phyloP scores from a whole-genome alignment of 2,888 invertebrate species.

The Hirudinaria manillensis region DNA sequence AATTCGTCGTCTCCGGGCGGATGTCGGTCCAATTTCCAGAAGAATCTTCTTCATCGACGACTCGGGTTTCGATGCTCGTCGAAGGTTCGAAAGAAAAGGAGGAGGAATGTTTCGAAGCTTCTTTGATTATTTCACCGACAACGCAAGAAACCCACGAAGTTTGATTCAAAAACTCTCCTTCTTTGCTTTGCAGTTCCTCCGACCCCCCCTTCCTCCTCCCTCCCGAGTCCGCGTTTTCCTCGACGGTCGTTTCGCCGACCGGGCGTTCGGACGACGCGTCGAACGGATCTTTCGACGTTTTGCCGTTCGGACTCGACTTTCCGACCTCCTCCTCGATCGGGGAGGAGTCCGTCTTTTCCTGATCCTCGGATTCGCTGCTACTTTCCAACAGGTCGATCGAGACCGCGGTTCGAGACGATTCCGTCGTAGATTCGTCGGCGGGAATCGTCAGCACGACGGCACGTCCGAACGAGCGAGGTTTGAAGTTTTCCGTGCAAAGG shows the following conservation, averaged over 20 bases:
- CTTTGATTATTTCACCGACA: not conserved
- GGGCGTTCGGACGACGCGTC: not conserved
- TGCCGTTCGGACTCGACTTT: not conserved
- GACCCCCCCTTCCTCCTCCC: not conserved
- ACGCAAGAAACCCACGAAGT: not conserved
- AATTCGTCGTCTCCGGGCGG: no score
- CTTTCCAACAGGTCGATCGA: slow-evolving; percentile 21
- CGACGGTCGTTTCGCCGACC: slow-evolving; percentile 7
- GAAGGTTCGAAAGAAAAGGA: not conserved
- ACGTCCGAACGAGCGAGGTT: not conserved
- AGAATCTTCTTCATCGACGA: no score
- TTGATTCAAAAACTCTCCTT: not conserved
- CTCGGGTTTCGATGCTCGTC: not conserved
- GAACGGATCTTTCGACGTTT: not conserved
- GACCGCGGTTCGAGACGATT: not conserved
- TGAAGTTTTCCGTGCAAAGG: not conserved
- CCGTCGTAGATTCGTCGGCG: not conserved
- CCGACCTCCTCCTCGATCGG: no score
- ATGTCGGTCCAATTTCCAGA: no score
- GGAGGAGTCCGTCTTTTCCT: not conserved
- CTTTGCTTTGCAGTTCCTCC: not conserved
- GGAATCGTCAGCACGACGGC: not conserved
- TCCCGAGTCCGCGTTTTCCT: not conserved
- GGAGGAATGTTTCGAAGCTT: not conserved
- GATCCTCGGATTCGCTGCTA: slow-evolving; percentile 18